phyloP scores from a whole-genome alignment of 1,140 invertebrate genomes.

The Fopius arisanus region DNA sequence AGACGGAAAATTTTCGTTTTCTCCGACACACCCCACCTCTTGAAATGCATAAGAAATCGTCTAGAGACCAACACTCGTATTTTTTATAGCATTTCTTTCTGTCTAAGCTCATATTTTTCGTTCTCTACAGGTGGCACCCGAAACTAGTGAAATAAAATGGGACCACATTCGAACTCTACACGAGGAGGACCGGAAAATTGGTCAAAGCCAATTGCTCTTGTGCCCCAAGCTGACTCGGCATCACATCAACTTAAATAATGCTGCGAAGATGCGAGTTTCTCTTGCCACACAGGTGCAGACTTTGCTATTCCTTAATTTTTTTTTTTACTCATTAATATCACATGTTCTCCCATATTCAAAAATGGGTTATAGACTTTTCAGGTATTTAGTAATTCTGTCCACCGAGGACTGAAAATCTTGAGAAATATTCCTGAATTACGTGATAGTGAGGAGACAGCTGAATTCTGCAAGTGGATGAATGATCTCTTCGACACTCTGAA shows the following conservation, averaged over 20 bases:
- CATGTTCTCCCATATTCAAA: background rate
- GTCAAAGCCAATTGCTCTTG: background rate
- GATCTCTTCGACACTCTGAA: slow-evolving; percentile 21
- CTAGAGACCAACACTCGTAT: background rate
- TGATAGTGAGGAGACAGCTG: slow-evolving; percentile 1
- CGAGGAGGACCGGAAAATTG: background rate
- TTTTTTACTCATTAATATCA: background rate
- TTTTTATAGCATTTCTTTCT: background rate
- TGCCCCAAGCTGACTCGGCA: background rate
- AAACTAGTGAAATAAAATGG: background rate
- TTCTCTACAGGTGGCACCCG: background rate
- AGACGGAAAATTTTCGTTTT: slow-evolving; percentile 22
- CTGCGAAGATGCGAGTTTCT: background rate
- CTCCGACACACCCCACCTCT: slow-evolving; percentile 23
- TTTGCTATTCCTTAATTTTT: background rate
- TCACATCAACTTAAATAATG: background rate
- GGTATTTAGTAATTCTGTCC: background rate
- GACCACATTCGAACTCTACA: background rate
- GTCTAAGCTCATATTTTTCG: background rate
- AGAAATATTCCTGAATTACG: background rate
- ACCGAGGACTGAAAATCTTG: background rate
- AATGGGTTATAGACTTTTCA: background rate
- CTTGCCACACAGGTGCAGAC: background rate
- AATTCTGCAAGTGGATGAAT: slow-evolving; percentile 16
- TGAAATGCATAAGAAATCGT: slow-evolving; percentile 6